phyloP scores from a whole-genome alignment of 1,140 invertebrate species.

The Vanessa atalanta region DNA sequence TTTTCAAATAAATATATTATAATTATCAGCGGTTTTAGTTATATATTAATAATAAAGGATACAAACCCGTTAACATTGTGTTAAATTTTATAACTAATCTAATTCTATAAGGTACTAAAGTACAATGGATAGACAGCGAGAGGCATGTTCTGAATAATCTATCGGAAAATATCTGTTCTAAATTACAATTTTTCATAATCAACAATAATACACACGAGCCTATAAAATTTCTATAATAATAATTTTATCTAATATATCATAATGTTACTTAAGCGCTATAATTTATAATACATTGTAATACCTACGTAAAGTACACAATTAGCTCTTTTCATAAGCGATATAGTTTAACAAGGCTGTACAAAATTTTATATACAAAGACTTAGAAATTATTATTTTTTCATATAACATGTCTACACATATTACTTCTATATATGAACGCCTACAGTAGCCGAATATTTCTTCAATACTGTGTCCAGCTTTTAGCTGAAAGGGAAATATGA shows the following conservation, averaged over 20 bases:
- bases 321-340: constrained; percentile 59
- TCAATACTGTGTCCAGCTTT: constrained; percentile 86
- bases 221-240: constrained; percentile 30
- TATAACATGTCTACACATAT: constrained; percentile 37
- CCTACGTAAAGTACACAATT: constrained; percentile 54
- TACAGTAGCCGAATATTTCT: constrained; percentile 49
- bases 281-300: constrained; percentile 37
- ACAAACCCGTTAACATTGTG: constrained; percentile 48
- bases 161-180: constrained; percentile 74
- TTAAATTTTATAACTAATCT: constrained; percentile 29
- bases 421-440: constrained; percentile 53
- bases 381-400: constrained; percentile 37
- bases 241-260: constrained; percentile 32
- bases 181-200: constrained; percentile 44
- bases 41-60: constrained; percentile 44
- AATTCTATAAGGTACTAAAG: constrained; percentile 32
- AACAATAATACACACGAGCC: constrained; percentile 32
- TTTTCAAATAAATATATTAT: constrained; percentile 24
- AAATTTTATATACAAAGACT: constrained; percentile 63
- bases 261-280: constrained; percentile 35
- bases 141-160: constrained; percentile 57
- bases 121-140: constrained; percentile 40
- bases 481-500: constrained; percentile 78
- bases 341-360: constrained; percentile 68
- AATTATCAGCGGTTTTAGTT: constrained; percentile 8